Percentiles rank a stretch among this genome's conserved stretches.
Evolutionary conservation across 2,797 vertebrate species (phyloP).

Genomic region (Hozukius guyotensis): DNA sequence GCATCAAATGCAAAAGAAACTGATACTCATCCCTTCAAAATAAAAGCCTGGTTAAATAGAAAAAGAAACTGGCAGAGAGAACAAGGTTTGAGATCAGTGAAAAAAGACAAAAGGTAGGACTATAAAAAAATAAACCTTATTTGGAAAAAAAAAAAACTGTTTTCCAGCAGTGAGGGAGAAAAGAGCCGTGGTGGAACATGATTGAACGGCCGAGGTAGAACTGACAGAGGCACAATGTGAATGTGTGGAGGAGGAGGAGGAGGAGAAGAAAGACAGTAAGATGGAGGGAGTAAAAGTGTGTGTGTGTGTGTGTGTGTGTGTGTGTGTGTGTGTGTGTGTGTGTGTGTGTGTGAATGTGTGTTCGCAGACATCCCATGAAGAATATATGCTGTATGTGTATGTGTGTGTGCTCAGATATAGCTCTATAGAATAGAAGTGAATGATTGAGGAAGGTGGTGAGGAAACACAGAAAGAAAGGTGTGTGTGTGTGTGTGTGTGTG

Average conservation of each 20-base stretch:
- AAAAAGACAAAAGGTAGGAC: conserved; percentile 10
- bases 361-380: conserved; percentile 15
- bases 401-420: conserved; percentile 2
- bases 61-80: background rate
- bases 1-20: conserved; percentile 24
- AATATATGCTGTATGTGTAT: background rate
- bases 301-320: background rate
- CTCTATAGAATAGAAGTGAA: conserved; percentile 24
- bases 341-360: background rate
- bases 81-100: conserved; percentile 13
- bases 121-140: conserved; percentile 11
- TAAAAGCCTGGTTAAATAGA: conserved; percentile 27
- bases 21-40: conserved; percentile 41
- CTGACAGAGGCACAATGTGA: conserved; percentile 42
- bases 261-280: conserved; percentile 32
- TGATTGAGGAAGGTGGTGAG: conserved; percentile 36
- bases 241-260: conserved; percentile 17
- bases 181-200: conserved; percentile 16
- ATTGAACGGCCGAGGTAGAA: conserved; percentile 41
- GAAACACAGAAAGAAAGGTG: conserved; percentile 22
- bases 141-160: conserved; percentile 23
- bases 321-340: background rate
- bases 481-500: conserved; percentile 27
- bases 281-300: conserved; percentile 18
- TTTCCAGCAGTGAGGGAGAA: conserved; percentile 6